Conservation (phyloP, 2,797 vertebrate genomes). For the Australoheros facetus region DNA sequence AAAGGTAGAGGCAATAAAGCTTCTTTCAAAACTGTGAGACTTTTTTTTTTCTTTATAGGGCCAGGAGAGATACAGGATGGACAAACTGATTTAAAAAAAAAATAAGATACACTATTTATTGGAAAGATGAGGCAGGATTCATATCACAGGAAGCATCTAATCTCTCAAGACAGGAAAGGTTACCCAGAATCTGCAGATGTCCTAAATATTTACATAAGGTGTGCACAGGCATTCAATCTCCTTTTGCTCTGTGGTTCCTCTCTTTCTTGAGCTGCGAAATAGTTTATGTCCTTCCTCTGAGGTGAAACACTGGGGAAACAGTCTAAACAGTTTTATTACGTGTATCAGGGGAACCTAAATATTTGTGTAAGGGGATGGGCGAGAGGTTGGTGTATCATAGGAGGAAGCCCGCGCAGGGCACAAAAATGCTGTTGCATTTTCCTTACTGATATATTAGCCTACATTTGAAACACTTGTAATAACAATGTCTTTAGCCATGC, state of each 20-base stretch:
- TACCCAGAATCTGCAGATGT: slow-evolving; percentile 75
- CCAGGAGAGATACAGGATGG: background rate
- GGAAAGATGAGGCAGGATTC: slow-evolving; percentile 57
- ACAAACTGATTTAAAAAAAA: background rate
- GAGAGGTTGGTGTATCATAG: slow-evolving; percentile 36
- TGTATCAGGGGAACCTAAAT: slow-evolving; percentile 80
- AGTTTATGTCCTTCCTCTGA: slow-evolving; percentile 75
- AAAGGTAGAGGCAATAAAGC: background rate
- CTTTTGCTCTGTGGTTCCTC: slow-evolving; percentile 52
- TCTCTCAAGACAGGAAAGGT: slow-evolving; percentile 71
- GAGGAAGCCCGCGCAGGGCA: slow-evolving; percentile 47
- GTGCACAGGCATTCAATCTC: slow-evolving; percentile 68
- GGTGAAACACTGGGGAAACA: slow-evolving; percentile 71
- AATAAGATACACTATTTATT: slow-evolving; percentile 47
- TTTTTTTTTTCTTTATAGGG: background rate
- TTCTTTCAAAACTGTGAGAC: background rate
- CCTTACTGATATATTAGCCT: background rate
- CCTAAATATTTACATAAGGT: slow-evolving; percentile 85
- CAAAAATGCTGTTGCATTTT: slow-evolving; percentile 33
- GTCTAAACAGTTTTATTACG: slow-evolving; percentile 81
- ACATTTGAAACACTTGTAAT: slow-evolving; percentile 48
- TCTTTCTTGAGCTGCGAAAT: slow-evolving; percentile 52
- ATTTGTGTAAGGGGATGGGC: slow-evolving; percentile 72
- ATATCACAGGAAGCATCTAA: slow-evolving; percentile 76
- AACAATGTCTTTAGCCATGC: slow-evolving; percentile 18